Evolutionary conservation across 1,140 invertebrate species (phyloP).

Genomic region (Hypothenemus hampei): DNA sequence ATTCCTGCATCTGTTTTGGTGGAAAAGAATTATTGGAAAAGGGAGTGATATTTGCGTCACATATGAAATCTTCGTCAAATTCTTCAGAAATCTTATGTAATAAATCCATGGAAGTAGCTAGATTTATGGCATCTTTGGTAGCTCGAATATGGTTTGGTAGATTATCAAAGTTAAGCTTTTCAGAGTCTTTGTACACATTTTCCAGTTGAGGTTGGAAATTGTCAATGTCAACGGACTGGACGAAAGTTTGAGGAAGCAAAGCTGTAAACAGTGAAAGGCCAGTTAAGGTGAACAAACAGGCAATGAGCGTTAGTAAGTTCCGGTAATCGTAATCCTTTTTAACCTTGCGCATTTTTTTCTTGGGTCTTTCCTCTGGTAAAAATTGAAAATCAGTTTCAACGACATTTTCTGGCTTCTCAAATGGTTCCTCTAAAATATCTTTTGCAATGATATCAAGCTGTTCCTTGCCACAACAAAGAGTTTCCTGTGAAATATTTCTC

Average conservation of each 20-base stretch:
- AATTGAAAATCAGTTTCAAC: neutral
- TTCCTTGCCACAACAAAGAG: too few relatives aligned
- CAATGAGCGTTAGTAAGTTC: slow-evolving; percentile 20
- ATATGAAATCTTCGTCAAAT: neutral
- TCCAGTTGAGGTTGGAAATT: slow-evolving; percentile 1
- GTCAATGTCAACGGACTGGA: slow-evolving; percentile 3
- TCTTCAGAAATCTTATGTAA: neutral
- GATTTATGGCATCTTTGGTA: neutral
- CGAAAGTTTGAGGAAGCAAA: slow-evolving; percentile 5
- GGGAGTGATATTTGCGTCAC: neutral
- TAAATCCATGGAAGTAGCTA: neutral
- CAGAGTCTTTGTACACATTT: slow-evolving; percentile 3
- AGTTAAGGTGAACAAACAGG: slow-evolving; percentile 19
- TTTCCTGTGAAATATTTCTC: slow-evolving; percentile 12
- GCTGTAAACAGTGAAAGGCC: slow-evolving; percentile 14
- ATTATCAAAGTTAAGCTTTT: slow-evolving; percentile 9
- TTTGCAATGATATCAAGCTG: too few relatives aligned
- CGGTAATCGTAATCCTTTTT: neutral
- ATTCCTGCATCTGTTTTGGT: neutral
- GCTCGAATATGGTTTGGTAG: slow-evolving; percentile 1
- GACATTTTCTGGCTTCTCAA: too few relatives aligned
- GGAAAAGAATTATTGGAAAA: neutral
- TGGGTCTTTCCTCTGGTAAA: neutral
- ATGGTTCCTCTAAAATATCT: too few relatives aligned
- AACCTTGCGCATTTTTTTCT: neutral